These are phyloP conservation scores for Sphaerophoria taeniata DNA, from an alignment of 2,888 invertebrate genomes.

Conservation along the genomic window DNA sequence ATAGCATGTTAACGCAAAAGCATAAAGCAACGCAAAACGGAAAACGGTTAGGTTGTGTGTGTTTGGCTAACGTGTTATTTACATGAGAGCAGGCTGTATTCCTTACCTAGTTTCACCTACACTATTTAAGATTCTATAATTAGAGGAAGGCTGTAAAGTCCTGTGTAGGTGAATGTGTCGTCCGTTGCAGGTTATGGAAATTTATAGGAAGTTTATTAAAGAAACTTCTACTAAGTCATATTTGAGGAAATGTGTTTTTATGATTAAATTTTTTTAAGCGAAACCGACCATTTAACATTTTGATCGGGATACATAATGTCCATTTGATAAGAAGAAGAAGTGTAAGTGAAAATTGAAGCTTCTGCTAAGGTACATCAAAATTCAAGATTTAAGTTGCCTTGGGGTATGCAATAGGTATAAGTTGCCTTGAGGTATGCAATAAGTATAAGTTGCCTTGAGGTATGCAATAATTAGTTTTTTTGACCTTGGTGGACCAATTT, in stretches of 20 bases:
- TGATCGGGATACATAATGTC: no score
- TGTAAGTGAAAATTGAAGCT: no score
- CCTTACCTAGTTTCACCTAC: not conserved
- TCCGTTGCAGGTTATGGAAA: constrained; percentile 50
- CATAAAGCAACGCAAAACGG: not conserved
- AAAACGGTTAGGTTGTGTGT: constrained; percentile 23
- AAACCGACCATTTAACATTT: not conserved
- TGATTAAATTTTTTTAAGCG: not conserved
- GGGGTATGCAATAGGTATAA: no score
- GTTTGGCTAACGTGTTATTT: constrained; percentile 31
- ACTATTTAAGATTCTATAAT: not conserved
- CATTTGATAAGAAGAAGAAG: not conserved
- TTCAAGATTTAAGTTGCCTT: no score
- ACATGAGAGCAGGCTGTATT: constrained; percentile 8
- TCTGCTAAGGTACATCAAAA: no score
- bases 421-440: no score
- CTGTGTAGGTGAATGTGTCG: not conserved
- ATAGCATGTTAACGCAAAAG: constrained; percentile 59
- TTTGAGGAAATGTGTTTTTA: constrained; percentile 3
- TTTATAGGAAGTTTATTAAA: constrained; percentile 54
- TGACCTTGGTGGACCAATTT: no score
- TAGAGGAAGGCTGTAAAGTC: not conserved
- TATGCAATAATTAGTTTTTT: no score
- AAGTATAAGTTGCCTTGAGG: no score
- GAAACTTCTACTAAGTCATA: constrained; percentile 38